Percentiles rank a stretch among this genome's conserved stretches.
Conservation (phyloP, 2,888 invertebrate species). For the Hemaris fuciformis region DNA sequence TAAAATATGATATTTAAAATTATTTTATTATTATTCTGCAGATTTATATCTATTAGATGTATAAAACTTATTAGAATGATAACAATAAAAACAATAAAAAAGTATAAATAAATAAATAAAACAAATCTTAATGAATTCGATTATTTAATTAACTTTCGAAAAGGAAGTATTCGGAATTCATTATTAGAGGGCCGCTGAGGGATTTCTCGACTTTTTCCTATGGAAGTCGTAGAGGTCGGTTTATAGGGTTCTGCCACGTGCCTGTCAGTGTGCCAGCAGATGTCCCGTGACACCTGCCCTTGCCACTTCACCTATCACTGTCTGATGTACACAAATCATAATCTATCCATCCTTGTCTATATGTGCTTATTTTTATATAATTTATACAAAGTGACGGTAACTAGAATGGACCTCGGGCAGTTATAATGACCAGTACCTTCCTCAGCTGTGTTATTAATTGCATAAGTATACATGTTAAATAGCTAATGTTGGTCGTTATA, state of each 20-base stretch:
- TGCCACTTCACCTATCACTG: conserved; percentile 66
- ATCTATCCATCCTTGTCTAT: conserved; percentile 60
- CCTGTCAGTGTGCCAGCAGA: conserved; percentile 70
- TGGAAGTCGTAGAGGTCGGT: conserved; percentile 57
- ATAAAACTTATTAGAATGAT: not conserved
- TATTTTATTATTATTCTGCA: not conserved
- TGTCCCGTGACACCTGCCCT: conserved; percentile 79
- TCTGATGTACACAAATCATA: conserved; percentile 48
- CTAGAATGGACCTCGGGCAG: conserved; percentile 75
- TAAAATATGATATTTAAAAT: not conserved
- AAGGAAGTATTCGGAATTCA: conserved; percentile 35
- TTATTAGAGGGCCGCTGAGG: conserved; percentile 44
- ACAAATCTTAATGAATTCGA: not conserved
- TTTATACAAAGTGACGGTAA: conserved; percentile 79
- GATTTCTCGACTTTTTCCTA: conserved; percentile 68
- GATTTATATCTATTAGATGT: not conserved
- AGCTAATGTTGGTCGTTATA: not conserved
- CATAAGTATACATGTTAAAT: conserved; percentile 25
- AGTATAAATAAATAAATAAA: not conserved
- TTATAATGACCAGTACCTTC: conserved; percentile 69
- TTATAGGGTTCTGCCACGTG: conserved; percentile 78
- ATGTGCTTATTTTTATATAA: conserved; percentile 79
- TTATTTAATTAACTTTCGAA: conserved; percentile 10
- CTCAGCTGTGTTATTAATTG: conserved; percentile 59
- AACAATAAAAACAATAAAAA: no score